Percentiles rank a stretch among this genome's conserved stretches.
Conservation (phyloP, 2,113 vertebrate species). For the Uria lomvia region DNA sequence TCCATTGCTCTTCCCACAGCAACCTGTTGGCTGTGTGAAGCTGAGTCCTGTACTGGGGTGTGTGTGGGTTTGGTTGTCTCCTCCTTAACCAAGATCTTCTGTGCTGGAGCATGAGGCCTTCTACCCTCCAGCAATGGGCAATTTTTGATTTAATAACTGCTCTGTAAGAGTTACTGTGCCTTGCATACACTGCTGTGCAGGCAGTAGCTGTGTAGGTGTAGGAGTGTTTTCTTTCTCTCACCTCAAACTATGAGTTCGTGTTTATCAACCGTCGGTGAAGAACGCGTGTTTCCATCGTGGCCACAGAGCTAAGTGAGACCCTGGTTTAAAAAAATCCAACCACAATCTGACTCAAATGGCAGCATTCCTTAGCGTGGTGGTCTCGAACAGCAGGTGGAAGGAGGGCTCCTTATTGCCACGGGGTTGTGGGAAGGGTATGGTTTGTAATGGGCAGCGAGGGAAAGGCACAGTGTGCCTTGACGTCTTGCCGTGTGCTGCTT, state of each 20-base stretch:
- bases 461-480: background rate
- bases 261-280: background rate
- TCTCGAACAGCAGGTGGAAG: background rate
- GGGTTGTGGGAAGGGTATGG: background rate
- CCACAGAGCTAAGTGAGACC: no score
- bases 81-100: background rate
- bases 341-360: background rate
- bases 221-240: background rate
- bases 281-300: background rate
- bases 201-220: no score
- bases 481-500: background rate
- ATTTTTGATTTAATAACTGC: background rate
- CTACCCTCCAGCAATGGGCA: background rate
- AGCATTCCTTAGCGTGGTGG: background rate
- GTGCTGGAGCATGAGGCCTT: background rate
- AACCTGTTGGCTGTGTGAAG: background rate
- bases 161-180: background rate
- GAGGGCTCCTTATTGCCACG: background rate
- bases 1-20: background rate
- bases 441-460: background rate
- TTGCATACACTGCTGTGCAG: background rate
- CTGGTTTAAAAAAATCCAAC: background rate
- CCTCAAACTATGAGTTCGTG: background rate
- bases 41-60: accelerated
- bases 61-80: background rate